Percentiles rank a stretch among this genome's conserved stretches.
phyloP scores from a whole-genome alignment of 2,113 vertebrate genomes.

The Eulemur macaco region DNA sequence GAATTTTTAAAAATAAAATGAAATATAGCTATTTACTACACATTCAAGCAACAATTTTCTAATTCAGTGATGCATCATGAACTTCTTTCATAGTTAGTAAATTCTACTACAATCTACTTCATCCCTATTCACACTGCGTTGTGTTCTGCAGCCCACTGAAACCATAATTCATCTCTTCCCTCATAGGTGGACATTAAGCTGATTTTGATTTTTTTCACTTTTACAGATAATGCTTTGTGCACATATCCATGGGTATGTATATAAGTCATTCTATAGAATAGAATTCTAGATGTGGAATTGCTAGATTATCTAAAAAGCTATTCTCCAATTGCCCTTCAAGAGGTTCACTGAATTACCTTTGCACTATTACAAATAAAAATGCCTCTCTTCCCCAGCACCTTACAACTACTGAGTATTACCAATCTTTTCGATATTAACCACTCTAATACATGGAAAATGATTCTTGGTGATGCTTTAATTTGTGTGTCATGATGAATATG shows the following conservation, averaged over 20 bases:
- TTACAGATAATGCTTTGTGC: background rate
- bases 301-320: background rate
- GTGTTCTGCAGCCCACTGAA: fast-evolving
- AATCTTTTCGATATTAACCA: background rate
- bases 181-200: background rate
- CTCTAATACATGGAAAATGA: background rate
- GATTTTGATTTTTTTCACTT: background rate
- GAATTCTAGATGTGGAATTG: background rate
- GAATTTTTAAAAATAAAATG: background rate
- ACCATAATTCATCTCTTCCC: background rate
- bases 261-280: background rate
- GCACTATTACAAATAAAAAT: background rate
- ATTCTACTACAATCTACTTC: background rate
- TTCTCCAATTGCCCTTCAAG: background rate
- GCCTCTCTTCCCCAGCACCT: background rate
- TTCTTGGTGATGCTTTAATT: background rate
- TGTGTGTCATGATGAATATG: background rate
- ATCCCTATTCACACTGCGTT: fast-evolving
- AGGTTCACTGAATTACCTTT: background rate
- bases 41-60: background rate
- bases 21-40: background rate
- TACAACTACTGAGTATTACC: background rate
- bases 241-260: background rate
- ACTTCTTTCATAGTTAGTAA: fast-evolving
- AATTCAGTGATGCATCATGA: background rate